These are phyloP conservation scores for Limosa lapponica DNA, from an alignment of 2,797 vertebrate genomes.

Conservation along the genomic window DNA sequence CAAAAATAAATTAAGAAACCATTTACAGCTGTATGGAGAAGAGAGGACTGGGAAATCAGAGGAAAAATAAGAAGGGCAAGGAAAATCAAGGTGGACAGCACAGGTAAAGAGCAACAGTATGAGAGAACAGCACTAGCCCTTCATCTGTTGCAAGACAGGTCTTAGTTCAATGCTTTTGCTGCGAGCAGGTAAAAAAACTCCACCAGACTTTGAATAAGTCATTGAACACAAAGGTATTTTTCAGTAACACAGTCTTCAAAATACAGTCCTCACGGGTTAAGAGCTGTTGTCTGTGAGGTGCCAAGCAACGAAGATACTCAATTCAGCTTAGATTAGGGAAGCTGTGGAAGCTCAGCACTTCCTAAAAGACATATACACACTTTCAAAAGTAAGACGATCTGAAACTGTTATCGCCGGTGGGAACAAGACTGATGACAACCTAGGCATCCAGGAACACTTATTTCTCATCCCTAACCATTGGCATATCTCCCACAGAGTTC, in stretches of 20 bases:
- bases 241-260: not conserved
- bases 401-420: not conserved
- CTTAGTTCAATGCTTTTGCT: not conserved
- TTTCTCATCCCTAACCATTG: not conserved
- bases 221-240: not conserved
- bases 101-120: not conserved
- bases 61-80: not conserved
- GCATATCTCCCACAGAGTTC: not conserved
- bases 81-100: not conserved
- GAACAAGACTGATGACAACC: not conserved
- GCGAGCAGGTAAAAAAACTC: not conserved
- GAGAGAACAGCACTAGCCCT: not conserved
- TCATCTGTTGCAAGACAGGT: not conserved
- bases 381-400: not conserved
- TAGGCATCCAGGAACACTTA: not conserved
- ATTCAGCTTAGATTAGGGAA: not conserved
- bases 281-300: not conserved
- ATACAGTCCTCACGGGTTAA: not conserved
- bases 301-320: not conserved
- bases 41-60: not conserved
- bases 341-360: not conserved
- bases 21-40: not conserved
- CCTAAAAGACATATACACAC: not conserved
- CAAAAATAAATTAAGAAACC: conserved; percentile 5
- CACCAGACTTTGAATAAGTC: not conserved